These are phyloP conservation scores for Girardia tigrina DNA, from an alignment of 2,888 invertebrate species.

Conservation along the genomic window DNA sequence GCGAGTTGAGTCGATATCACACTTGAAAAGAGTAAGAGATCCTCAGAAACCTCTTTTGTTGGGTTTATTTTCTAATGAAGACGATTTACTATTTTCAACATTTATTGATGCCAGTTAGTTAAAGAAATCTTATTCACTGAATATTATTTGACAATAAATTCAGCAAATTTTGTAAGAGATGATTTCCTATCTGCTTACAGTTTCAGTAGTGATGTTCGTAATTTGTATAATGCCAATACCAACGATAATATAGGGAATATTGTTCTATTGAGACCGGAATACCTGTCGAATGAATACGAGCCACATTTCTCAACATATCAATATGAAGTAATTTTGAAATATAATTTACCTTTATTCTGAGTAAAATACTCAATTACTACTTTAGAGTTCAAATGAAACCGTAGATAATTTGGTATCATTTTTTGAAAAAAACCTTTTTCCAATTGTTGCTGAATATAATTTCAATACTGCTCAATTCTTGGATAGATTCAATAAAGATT, in stretches of 20 bases:
- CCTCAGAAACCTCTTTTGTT: neutral
- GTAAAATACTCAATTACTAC: neutral
- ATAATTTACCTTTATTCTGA: too few species aligned
- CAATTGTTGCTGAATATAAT: constrained; percentile 10
- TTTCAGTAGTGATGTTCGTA: neutral
- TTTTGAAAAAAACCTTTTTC: neutral
- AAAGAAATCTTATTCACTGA: neutral
- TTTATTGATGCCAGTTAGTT: constrained; percentile 12
- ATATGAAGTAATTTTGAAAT: neutral
- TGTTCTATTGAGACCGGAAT: neutral
- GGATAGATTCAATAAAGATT: neutral
- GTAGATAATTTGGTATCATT: neutral
- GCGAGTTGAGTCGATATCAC: neutral
- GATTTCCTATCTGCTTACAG: neutral
- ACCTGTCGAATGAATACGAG: neutral
- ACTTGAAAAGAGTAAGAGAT: neutral
- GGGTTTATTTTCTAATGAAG: neutral
- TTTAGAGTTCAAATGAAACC: neutral
- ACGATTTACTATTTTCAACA: neutral
- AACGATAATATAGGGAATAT: neutral
- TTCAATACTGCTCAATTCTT: neutral
- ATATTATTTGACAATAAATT: neutral
- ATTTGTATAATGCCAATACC: neutral
- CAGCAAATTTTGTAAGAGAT: neutral
- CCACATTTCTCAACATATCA: neutral